Evolutionary conservation across 2,888 invertebrate genomes (phyloP), one percentile per base, ranked within the genome.

Genomic region (Polymixis lichenea): DNA sequence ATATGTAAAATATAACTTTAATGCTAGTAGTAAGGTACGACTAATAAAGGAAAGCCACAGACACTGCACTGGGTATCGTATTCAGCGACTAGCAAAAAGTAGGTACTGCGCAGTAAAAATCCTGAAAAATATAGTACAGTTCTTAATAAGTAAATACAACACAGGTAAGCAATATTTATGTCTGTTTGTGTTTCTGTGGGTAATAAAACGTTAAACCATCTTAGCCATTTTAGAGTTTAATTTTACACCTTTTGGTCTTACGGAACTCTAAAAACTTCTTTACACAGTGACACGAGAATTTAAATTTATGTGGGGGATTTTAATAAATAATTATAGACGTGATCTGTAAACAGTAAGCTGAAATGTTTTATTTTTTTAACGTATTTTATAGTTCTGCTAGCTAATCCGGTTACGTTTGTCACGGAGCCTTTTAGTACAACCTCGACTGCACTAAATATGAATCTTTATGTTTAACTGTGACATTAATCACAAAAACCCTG

Each of bases 401-500:
- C 80, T 91, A 92, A 92, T 91, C 91, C 90, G 91, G 91, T 91
- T 91, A 90, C 80, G 86, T 89, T 92, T 91, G 94, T 93, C 92
- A 94, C 91, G 92, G 91, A 88, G 88, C 89, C 90, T 91, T 93
- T 91, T 88, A 89, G 87, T 83, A 84, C 78, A 74, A 87, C 74
- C 81, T 82, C 86, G 87, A 90, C 91, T 93, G 93, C 92, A 96
- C 96, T 95, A 95, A 96, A 96, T 96, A 96, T 94, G 92, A 94
- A 94, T 94, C 93, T 96, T 95, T 94, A 95, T 93, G 92, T 93
- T 93, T 92, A 87, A 93, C 93, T 90, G 91, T 95, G 95, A 96
- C 96, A 94, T 96, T 95, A 95, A 96, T 95, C 94, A 96, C 95
- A 94, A 95, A 95, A 95, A 92, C 90, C 91, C 80, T 73, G 88